These are phyloP conservation scores for Neodiprion pinetum DNA, from an alignment of 1,140 invertebrate species.

Conservation along the genomic window DNA sequence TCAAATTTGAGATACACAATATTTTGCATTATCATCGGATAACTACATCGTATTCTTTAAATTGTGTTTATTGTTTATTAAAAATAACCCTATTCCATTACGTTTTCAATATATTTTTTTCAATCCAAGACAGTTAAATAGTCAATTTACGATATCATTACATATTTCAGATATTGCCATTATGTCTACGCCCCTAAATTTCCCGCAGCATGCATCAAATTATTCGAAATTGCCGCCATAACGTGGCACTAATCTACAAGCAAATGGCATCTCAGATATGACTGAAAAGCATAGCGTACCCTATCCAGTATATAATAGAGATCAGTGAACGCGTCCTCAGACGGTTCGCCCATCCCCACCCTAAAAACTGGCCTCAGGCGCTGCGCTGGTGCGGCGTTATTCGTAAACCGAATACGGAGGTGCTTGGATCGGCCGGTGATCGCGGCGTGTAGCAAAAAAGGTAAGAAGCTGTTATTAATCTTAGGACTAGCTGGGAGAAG, in stretches of 20 bases:
- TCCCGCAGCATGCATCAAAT: neutral
- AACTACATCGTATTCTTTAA: neutral
- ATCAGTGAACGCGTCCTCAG: neutral
- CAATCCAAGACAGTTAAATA: neutral
- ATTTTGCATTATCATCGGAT: neutral
- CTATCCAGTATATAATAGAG: slow-evolving; percentile 1
- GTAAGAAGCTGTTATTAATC: neutral
- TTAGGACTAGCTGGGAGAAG: neutral
- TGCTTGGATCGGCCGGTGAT: neutral
- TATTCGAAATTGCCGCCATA: neutral
- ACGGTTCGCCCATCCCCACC: neutral
- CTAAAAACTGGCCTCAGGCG: neutral
- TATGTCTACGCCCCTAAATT: neutral
- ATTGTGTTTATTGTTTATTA: neutral
- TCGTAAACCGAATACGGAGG: neutral
- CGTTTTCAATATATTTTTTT: neutral
- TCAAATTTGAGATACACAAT: neutral
- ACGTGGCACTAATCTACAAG: neutral
- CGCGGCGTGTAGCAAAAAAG: neutral
- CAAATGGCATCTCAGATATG: neutral
- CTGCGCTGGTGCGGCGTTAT: neutral
- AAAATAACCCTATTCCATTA: neutral
- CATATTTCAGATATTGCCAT: neutral
- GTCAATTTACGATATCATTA: neutral
- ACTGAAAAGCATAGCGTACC: neutral